Evolutionary conservation across 2,888 invertebrate species (phyloP), one percentile per base, ranked within the genome.

Genomic region (Bedellia somnulentella): DNA sequence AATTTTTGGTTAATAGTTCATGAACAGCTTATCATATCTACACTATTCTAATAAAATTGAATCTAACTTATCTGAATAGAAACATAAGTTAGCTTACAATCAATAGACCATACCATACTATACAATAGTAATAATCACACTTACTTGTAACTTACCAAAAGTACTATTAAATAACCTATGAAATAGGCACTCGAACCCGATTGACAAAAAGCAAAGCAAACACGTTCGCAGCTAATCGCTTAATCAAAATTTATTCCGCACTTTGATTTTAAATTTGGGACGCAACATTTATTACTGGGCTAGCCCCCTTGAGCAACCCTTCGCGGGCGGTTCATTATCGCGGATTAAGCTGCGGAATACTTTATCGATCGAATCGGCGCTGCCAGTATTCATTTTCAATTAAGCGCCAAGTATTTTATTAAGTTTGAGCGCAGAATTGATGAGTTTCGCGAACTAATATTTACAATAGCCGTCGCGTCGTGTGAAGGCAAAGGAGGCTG

Each of bases 201-300:
- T n/a, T n/a, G n/a, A n/a, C n/a, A n/a, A n/a, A n/a, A n/a, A n/a
- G n/a, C n/a, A n/a, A 59, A 64, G 48, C 64, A 70, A 68, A 70
- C 71, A 68, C 60, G 56, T 66, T 62, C 45, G 49, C 44, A 46
- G 71, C 70, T 75, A 73, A 73, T 73, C 75, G 73, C 68, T 71
- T 73, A 73, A 73, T 73, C 73, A 70, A 75, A 75, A 75, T 73
- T 73, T 73, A 75, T 73, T 71, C 75, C 71, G 67, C 73, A 70
- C 71, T 75, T 73, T 73, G 70, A 73, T 75, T 73, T 73, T 73
- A 75, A 75, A 75, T 73, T 73, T 73, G 64, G 58, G 37, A 68
- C 70, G 71, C 70, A 73, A 75, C 73, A 73, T 75, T 73, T 73
- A 71, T 75, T 75, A 73, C 56, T 60, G 60, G 57, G 52, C n/a